These are phyloP conservation scores for Carposina sasakii DNA, from an alignment of 1,140 invertebrate species.

Conservation along the genomic window DNA sequence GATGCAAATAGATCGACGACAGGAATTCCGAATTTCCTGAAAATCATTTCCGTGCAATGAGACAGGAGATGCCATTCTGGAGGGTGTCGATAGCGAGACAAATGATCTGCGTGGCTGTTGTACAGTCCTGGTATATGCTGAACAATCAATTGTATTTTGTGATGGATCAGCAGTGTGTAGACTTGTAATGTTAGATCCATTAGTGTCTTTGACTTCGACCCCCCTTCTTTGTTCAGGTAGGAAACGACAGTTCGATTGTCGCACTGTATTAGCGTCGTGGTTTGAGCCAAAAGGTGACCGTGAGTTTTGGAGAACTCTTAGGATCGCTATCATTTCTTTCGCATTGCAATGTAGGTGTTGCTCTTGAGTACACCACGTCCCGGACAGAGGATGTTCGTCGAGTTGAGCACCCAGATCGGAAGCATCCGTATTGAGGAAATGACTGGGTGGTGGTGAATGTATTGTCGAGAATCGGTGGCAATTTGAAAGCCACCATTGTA, in stretches of 20 bases:
- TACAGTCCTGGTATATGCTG: constrained; percentile 35
- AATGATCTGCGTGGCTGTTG: constrained; percentile 37
- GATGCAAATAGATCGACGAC: constrained; percentile 41
- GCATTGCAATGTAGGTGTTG: constrained; percentile 32
- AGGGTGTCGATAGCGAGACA: constrained; percentile 29
- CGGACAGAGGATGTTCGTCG: constrained; percentile 15
- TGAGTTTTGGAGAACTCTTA: constrained; percentile 25
- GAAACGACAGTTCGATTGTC: constrained; percentile 45
- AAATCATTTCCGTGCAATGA: constrained; percentile 23
- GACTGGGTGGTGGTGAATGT: constrained; percentile 14
- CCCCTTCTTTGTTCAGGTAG: constrained; percentile 41
- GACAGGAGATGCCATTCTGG: constrained; percentile 49
- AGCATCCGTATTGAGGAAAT: constrained; percentile 37
- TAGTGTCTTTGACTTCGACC: constrained; percentile 35
- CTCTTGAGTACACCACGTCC: constrained; percentile 24
- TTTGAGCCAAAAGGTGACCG: constrained; percentile 6
- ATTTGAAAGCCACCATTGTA: constrained; percentile 17
- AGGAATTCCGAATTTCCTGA: constrained; percentile 30
- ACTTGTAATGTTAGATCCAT: constrained; percentile 25
- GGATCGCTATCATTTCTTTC: constrained; percentile 39
- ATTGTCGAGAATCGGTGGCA: constrained; percentile 15
- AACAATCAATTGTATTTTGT: constrained; percentile 28
- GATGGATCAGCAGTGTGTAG: constrained; percentile 21
- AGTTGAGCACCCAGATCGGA: constrained; percentile 34
- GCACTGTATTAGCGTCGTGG: constrained; percentile 32